These are phyloP conservation scores for Catalaphyllia jardinei DNA, from an alignment of 64 coral and sea anemone species.

Conservation along the genomic window DNA sequence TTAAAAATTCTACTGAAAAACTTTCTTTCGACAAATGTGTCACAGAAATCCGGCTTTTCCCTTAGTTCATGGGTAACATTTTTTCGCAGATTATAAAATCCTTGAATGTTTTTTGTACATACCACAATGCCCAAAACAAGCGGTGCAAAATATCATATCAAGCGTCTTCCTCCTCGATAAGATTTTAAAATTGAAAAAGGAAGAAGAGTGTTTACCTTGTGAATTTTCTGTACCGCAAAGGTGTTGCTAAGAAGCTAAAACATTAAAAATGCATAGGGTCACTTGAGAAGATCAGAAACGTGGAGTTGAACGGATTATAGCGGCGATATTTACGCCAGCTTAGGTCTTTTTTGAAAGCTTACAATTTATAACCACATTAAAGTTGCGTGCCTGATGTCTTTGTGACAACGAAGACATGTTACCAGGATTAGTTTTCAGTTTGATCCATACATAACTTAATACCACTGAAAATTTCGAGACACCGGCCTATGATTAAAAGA, in stretches of 20 bases:
- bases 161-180: neutral
- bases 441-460: too few relatives aligned
- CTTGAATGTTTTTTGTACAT: too few relatives aligned
- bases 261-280: neutral
- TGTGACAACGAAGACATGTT: too few relatives aligned
- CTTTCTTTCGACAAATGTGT: neutral
- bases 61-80: too few relatives aligned
- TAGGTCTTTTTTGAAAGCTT: neutral
- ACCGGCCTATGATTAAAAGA: too few relatives aligned
- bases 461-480: too few relatives aligned
- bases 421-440: too few relatives aligned
- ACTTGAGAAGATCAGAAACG: neutral
- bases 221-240: neutral
- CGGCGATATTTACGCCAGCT: neutral
- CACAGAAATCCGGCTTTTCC: neutral
- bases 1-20: neutral
- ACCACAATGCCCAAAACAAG: neutral
- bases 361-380: neutral
- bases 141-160: neutral
- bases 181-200: neutral
- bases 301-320: neutral
- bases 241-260: slow-evolving; percentile 12
- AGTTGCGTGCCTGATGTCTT: neutral
- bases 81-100: too few relatives aligned
- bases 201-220: neutral